Conservation (phyloP, 2,888 invertebrate species). For the Papilio protenor region DNA sequence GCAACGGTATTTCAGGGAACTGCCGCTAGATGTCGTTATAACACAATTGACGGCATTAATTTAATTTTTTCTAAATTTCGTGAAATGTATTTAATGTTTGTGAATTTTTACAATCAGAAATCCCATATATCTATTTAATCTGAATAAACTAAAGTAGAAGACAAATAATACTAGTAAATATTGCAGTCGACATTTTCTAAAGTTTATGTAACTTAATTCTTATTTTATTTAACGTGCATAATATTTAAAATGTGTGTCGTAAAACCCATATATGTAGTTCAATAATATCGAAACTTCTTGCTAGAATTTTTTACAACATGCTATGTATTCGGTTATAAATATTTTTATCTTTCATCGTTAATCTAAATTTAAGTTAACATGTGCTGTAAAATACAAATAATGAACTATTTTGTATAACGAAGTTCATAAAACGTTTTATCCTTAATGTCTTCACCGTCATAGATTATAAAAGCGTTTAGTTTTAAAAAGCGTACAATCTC, state of each 20-base stretch:
- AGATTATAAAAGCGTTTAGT: slow-evolving; percentile 31
- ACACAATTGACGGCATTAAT: neutral
- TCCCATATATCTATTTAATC: no score
- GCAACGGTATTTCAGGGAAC: neutral
- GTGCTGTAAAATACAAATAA: slow-evolving; percentile 22
- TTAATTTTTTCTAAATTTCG: neutral
- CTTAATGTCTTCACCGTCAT: slow-evolving; percentile 34
- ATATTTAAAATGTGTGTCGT: no score
- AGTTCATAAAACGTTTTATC: slow-evolving; percentile 28
- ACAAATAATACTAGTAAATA: no score
- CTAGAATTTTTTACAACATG: neutral
- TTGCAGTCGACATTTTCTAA: no score
- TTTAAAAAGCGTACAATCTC: slow-evolving; percentile 29
- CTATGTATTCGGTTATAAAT: neutral
- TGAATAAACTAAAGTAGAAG: no score
- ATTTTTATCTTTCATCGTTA: neutral
- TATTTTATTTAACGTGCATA: no score
- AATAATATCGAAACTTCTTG: neutral
- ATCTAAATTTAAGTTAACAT: neutral
- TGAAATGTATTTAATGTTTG: neutral
- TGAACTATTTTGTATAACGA: neutral
- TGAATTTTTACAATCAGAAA: no score
- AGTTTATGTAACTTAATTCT: no score
- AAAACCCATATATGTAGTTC: no score
- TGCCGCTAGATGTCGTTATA: neutral